These are phyloP conservation scores for Danionella dracula DNA, from an alignment of 2,797 vertebrate genomes.

Conservation along the genomic window DNA sequence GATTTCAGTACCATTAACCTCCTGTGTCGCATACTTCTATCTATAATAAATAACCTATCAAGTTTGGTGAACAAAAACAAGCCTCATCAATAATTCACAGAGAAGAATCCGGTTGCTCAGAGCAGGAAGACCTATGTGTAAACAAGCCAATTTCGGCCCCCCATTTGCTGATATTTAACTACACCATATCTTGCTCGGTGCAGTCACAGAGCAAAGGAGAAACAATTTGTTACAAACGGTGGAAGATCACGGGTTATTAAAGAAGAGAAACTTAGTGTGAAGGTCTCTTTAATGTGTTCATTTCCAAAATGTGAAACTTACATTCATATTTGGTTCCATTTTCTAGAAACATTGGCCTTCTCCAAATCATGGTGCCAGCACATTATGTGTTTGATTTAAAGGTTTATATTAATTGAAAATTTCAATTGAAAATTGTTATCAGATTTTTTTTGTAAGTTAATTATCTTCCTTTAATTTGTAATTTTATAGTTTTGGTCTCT, in stretches of 20 bases:
- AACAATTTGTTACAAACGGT: slow-evolving; percentile 3
- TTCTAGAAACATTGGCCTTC: too few species aligned
- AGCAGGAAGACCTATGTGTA: slow-evolving; percentile 26
- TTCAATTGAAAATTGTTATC: too few species aligned
- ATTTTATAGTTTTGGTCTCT: too few species aligned
- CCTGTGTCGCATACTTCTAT: slow-evolving; percentile 27
- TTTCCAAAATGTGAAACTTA: too few species aligned
- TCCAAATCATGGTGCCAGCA: too few species aligned
- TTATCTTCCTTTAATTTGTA: too few species aligned
- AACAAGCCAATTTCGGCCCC: slow-evolving; percentile 18
- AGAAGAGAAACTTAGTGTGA: too few species aligned
- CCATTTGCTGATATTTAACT: slow-evolving; percentile 36
- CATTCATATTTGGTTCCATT: too few species aligned
- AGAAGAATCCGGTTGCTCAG: slow-evolving; percentile 5
- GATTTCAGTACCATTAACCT: neutral
- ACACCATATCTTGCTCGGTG: slow-evolving; percentile 26
- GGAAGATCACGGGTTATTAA: neutral
- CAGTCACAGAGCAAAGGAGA: neutral
- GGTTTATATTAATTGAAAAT: too few species aligned
- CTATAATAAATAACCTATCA: slow-evolving; percentile 67
- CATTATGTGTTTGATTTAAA: too few species aligned
- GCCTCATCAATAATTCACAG: slow-evolving; percentile 32
- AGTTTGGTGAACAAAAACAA: slow-evolving; percentile 50
- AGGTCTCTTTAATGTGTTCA: too few species aligned
- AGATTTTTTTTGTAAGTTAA: too few species aligned